Evolutionary conservation across 2,888 invertebrate genomes (phyloP).

Genomic region (Barypeithes pellucidus): DNA sequence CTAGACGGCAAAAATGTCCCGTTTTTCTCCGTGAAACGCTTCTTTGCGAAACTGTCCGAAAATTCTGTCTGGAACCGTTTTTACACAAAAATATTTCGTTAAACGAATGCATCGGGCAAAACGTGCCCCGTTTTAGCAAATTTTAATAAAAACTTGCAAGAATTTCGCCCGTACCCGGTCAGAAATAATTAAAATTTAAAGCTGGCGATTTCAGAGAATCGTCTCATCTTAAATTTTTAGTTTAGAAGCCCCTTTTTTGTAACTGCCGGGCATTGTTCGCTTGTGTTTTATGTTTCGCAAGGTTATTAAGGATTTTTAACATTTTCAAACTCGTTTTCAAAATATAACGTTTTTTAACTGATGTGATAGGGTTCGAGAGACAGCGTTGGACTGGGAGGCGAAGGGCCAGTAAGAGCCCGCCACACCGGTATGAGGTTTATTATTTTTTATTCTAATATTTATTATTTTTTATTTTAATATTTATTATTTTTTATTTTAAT

Average conservation of each 20-base stretch:
- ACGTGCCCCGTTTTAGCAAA: constrained; percentile 65
- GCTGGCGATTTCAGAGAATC: constrained; percentile 61
- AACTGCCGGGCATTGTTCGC: constrained; percentile 42
- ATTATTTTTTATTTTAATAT: too few relatives aligned
- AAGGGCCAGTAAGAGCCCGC: too few relatives aligned
- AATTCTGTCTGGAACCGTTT: constrained; percentile 65
- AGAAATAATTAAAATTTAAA: constrained; percentile 63
- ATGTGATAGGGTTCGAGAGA: constrained; percentile 6
- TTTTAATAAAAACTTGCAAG: constrained; percentile 65
- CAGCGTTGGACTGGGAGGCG: not conserved
- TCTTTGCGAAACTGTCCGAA: constrained; percentile 61
- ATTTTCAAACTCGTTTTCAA: constrained; percentile 47
- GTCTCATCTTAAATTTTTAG: constrained; percentile 53
- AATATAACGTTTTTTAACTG: constrained; percentile 37
- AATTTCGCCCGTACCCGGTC: constrained; percentile 59
- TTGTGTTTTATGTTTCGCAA: constrained; percentile 53
- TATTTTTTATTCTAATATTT: too few relatives aligned
- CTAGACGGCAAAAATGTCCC: constrained; percentile 50
- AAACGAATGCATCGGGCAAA: constrained; percentile 62
- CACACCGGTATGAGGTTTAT: too few relatives aligned
- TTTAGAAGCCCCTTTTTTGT: constrained; percentile 50
- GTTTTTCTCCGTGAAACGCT: constrained; percentile 13
- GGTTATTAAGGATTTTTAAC: constrained; percentile 51
- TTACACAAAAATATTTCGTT: constrained; percentile 66
- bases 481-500: too few relatives aligned